These are phyloP conservation scores for Hippolais icterina DNA, from an alignment of 2,113 vertebrate species.

Conservation along the genomic window DNA sequence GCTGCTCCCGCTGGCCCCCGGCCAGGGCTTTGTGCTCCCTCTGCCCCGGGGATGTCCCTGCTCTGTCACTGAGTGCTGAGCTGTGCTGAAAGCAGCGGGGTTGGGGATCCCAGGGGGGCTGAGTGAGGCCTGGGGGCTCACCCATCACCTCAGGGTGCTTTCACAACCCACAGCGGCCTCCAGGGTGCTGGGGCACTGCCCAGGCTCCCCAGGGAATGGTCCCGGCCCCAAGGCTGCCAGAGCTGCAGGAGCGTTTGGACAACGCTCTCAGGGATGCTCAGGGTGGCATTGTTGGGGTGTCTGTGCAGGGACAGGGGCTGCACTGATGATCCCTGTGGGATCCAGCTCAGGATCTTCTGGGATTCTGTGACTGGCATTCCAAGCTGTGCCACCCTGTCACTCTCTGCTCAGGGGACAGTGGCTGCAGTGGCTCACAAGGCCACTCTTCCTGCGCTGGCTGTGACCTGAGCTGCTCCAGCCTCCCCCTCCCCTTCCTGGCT, in stretches of 20 bases:
- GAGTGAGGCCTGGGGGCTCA: neutral
- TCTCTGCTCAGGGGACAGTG: neutral
- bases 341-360: neutral
- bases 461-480: neutral
- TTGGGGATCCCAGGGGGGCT: neutral
- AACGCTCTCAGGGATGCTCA: neutral
- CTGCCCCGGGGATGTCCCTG: neutral
- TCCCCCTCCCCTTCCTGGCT: neutral
- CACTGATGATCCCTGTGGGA: accelerated
- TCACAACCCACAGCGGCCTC: neutral
- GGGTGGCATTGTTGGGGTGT: neutral
- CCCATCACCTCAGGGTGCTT: neutral
- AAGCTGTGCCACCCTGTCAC: accelerated
- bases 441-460: neutral
- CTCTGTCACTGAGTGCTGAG: neutral
- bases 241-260: neutral
- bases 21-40: slow-evolving; percentile 6
- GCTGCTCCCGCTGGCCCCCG: neutral
- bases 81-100: neutral
- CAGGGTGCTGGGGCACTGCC: neutral
- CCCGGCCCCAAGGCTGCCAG: neutral
- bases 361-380: neutral
- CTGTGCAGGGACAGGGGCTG: neutral
- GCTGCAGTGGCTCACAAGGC: neutral
- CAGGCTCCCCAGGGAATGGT: neutral